These are phyloP conservation scores for Chlamydotis undulata DNA, from an alignment of 2,113 vertebrate genomes.

Conservation along the genomic window DNA sequence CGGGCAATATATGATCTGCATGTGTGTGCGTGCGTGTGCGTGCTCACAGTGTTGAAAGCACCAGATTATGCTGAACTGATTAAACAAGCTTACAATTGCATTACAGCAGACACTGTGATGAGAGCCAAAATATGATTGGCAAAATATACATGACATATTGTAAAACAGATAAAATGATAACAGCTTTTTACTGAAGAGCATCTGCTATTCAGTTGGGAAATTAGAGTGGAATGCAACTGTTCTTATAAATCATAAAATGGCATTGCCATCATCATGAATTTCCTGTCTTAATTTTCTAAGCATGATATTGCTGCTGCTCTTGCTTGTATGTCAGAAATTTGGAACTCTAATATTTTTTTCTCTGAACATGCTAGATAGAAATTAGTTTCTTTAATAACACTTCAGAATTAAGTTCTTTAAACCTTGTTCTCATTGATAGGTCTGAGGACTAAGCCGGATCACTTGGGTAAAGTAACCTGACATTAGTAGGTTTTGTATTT, in stretches of 20 bases:
- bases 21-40: neutral
- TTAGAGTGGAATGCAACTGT: slow-evolving; percentile 57
- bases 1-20: neutral
- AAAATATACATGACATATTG: slow-evolving; percentile 69
- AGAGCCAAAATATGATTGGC: slow-evolving; percentile 71
- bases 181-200: slow-evolving; percentile 68
- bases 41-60: neutral
- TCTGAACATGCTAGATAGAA: neutral
- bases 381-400: neutral
- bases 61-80: slow-evolving; percentile 58
- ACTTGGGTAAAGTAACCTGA: neutral
- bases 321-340: neutral
- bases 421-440: neutral
- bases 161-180: slow-evolving; percentile 58
- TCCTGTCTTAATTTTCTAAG: slow-evolving; percentile 11
- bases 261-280: slow-evolving; percentile 24
- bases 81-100: slow-evolving; percentile 46
- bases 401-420: neutral
- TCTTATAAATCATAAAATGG: slow-evolving; percentile 50
- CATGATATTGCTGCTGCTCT: neutral
- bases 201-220: slow-evolving; percentile 64
- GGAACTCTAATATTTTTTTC: neutral
- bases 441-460: neutral
- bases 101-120: slow-evolving; percentile 50
- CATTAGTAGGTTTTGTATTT: slow-evolving; percentile 14